A percentile compares a stretch with the other conserved stretches of the same genome.
Conservation (phyloP, 2,113 vertebrate species). For the Tyto alba region DNA sequence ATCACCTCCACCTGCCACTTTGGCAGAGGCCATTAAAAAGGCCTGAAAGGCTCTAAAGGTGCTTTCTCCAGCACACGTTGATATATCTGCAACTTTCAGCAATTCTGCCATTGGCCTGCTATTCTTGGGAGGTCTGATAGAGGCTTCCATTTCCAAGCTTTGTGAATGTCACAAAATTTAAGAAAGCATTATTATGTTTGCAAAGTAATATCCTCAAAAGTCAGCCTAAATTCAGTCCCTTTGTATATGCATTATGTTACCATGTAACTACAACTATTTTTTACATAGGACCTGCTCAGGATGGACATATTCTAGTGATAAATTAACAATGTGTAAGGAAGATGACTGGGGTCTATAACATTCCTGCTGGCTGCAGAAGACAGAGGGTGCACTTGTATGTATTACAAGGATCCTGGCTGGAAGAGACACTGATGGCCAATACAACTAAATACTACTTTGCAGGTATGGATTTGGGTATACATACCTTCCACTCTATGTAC, state of each 20-base stretch:
- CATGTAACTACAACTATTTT: neutral
- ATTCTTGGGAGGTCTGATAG: neutral
- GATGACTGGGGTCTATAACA: neutral
- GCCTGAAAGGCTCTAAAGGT: neutral
- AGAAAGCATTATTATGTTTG: neutral
- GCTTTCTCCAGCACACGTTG: neutral
- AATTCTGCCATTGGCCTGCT: neutral
- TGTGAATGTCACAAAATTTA: neutral
- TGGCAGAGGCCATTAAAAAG: neutral
- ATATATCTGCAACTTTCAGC: neutral
- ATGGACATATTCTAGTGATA: neutral
- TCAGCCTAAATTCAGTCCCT: neutral
- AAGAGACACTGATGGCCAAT: neutral
- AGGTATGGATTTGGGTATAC: neutral
- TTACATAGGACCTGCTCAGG: neutral
- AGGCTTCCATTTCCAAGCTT: neutral
- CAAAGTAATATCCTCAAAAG: neutral
- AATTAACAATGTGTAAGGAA: neutral
- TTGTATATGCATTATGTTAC: neutral
- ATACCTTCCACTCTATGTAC: neutral
- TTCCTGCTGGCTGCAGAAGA: neutral
- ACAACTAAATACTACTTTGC: neutral
- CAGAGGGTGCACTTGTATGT: neutral
- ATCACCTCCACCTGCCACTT: neutral
- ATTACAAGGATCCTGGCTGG: neutral